phyloP scores from a whole-genome alignment of 1,140 invertebrate genomes.

The Mya arenaria region DNA sequence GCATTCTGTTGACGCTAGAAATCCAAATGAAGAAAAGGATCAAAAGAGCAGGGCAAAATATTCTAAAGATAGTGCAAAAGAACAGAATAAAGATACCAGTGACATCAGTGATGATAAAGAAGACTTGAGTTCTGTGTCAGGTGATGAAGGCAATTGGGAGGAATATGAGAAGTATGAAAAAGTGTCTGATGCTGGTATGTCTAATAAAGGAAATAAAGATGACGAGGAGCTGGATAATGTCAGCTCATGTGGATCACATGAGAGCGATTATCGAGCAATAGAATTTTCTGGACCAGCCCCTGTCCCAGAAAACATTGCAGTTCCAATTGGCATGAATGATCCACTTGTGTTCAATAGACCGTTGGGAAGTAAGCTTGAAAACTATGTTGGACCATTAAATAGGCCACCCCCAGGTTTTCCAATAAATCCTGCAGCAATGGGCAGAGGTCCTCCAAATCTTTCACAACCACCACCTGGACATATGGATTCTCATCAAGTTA shows the following conservation, averaged over 20 bases:
- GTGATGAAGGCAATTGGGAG: constrained; percentile 47
- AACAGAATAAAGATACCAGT: neutral
- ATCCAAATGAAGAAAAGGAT: neutral
- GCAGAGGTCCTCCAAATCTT: no score
- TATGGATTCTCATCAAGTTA: neutral
- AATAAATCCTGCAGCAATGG: neutral
- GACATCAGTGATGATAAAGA: constrained; percentile 12
- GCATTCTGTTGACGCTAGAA: no score
- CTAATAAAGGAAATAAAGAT: constrained; percentile 10
- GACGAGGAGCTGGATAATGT: constrained; percentile 33
- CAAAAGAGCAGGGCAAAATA: neutral
- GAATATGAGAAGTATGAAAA: constrained; percentile 48
- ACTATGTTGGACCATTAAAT: constrained; percentile 31
- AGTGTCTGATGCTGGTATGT: constrained; percentile 19
- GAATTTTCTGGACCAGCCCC: neutral
- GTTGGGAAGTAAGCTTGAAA: constrained; percentile 17
- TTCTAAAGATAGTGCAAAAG: neutral
- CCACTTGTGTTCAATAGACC: constrained; percentile 50
- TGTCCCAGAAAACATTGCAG: constrained; percentile 32
- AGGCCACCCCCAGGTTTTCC: constrained; percentile 10
- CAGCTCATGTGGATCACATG: constrained; percentile 33
- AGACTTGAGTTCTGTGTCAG: constrained; percentile 26
- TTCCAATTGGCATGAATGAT: constrained; percentile 50
- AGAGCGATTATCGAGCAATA: neutral
- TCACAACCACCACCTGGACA: neutral